Base-by-base conservation (phyloP, 92 coral and sea anemone species). In the Isaurus tuberculatus region DNA sequence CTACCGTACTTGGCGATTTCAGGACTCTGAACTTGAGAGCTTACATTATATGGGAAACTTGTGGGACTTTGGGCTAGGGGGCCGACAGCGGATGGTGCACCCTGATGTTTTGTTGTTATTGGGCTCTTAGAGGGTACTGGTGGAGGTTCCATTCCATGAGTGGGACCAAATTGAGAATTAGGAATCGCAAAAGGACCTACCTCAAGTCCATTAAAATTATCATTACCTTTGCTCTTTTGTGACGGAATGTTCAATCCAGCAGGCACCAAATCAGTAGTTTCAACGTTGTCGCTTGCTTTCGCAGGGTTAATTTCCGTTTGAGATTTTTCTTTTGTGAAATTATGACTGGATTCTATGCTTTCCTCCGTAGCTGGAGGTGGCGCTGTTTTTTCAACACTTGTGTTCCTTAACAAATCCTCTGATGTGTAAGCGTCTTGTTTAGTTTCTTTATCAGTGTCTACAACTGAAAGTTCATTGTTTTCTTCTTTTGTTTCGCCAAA, bases 131-230 rank as follows among this genome's bases (percentile, higher is more conserved):
- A 27, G 19, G 33, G 33, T 23, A 27, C 23, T 5, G 78, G 57
- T 4, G 78, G 58, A 17, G 78, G 78, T 43, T n/a, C 58, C 57
- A 71, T 71, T 28, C 78, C 78, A 71, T 33, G 78, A 7, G 78
- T 19, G n/a, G 78, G 60, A 0, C 58, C 60, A 42, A 31, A 10
- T 23, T 25, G 60, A 13, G 34, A 19, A 20, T 33, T n/a, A 37
- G 16, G 15, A 16, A 43, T 37, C 9, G 57, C 29, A 46, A 71
- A 25, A 16, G 77, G 77, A 3, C 55, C 77, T 42, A 71, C 29
- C 1, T 29, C 55, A 25, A 37, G 55, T 0, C 77, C 77, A 42
- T 71, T 71, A 8, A 71, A 37, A 46, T 28, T 46, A 57, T 71
- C 78, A 40, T 58, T 58, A 71, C 8, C 32, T 43, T 71, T 14